Evolutionary conservation across 2,797 vertebrate species (phyloP).

Genomic region (Catostomus latipinnis): DNA sequence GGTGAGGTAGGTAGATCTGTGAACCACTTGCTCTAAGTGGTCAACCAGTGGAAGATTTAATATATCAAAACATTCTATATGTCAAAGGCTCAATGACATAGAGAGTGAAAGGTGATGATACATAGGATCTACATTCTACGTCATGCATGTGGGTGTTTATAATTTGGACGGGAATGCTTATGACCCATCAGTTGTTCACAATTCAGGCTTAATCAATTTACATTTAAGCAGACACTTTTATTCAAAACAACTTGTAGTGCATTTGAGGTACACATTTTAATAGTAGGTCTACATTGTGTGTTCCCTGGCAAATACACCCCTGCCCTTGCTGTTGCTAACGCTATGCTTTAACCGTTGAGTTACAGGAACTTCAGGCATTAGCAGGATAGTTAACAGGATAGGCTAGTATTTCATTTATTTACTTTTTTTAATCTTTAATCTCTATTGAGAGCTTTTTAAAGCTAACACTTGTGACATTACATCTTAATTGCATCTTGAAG

Average conservation of each 20-base stretch:
- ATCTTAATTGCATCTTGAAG: conserved; percentile 26
- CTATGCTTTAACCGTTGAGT: too few species aligned
- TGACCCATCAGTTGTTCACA: background rate
- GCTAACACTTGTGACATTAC: conserved; percentile 26
- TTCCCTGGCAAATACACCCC: too few species aligned
- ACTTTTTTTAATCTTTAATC: background rate
- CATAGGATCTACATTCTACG: background rate
- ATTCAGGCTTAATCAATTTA: background rate
- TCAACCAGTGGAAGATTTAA: background rate
- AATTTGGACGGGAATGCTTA: background rate
- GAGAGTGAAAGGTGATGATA: conserved; percentile 4
- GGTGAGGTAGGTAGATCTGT: background rate
- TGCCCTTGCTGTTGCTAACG: too few species aligned
- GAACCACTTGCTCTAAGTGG: background rate
- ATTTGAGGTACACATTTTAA: too few species aligned
- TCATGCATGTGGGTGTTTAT: background rate
- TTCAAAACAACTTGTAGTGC: too few species aligned
- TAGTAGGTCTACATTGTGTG: too few species aligned
- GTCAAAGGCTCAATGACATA: background rate
- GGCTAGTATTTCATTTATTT: background rate
- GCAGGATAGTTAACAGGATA: background rate
- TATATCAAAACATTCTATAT: background rate
- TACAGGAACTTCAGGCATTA: too few species aligned
- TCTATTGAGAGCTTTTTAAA: conserved; percentile 13
- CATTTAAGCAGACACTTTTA: too few species aligned